phyloP scores from a whole-genome alignment of 2,888 invertebrate species.

The Coelopa pilipes region DNA sequence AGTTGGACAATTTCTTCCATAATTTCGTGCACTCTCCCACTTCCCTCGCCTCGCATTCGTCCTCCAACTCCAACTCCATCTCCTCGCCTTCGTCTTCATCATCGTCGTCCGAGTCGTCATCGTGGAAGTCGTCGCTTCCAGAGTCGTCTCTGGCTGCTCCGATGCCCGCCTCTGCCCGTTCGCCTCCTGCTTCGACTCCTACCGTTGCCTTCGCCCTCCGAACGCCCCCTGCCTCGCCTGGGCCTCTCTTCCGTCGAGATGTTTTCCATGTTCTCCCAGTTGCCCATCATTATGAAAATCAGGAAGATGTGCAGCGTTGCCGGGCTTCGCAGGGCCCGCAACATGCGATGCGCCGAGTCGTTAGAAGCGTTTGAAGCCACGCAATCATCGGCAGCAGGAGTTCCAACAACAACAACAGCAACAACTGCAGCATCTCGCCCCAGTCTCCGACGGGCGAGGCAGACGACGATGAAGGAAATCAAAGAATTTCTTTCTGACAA shows the following conservation, averaged over 20 bases:
- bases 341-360: constrained; percentile 29
- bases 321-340: neutral
- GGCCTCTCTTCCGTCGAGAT: neutral
- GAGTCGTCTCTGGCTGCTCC: too few relatives aligned
- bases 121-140: too few relatives aligned
- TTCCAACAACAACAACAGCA: constrained; percentile 16
- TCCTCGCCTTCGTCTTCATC: too few relatives aligned
- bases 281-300: constrained; percentile 40
- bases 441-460: neutral
- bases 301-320: constrained; percentile 19
- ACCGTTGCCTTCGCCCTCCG: neutral
- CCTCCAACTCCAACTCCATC: neutral
- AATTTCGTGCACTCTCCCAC: neutral
- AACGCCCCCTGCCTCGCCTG: neutral
- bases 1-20: constrained; percentile 12
- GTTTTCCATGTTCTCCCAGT: constrained; percentile 18
- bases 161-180: too few relatives aligned
- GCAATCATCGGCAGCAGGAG: constrained; percentile 36
- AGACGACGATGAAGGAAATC: too few relatives aligned
- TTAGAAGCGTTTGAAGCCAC: constrained; percentile 40
- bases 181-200: neutral
- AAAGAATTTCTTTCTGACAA: neutral
- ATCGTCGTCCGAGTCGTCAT: too few relatives aligned
- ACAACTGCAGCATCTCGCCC: constrained; percentile 28
- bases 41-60: neutral